Percentiles rank a stretch among this genome's conserved stretches.
Evolutionary conservation across 2,888 invertebrate species (phyloP).

Genomic region (Cataglyphis cursor): DNA sequence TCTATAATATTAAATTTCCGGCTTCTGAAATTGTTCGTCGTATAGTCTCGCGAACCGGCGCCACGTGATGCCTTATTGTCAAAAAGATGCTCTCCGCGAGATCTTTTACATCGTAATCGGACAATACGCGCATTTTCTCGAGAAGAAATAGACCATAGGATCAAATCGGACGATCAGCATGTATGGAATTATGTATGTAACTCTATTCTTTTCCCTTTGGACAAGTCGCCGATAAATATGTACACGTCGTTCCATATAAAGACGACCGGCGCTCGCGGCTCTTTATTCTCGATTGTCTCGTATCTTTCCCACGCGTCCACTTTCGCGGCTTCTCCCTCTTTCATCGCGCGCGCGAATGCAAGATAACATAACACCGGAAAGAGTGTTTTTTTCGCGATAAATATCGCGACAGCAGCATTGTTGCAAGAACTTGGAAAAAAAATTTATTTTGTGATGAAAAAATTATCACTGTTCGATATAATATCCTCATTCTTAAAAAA

Average conservation of each 20-base stretch:
- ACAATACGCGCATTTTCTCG: not conserved
- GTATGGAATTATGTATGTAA: constrained; percentile 21
- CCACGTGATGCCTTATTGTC: constrained; percentile 25
- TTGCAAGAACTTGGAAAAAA: not conserved
- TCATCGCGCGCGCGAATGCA: constrained; percentile 16
- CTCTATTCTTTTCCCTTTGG: constrained; percentile 15
- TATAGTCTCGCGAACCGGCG: constrained; percentile 1
- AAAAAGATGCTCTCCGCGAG: not conserved
- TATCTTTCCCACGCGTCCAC: constrained; percentile 76
- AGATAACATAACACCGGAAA: not conserved
- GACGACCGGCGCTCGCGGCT: constrained; percentile 53
- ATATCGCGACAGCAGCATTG: not conserved
- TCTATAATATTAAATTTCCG: constrained; percentile 26
- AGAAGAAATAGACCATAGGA: not conserved
- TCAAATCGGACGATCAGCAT: not conserved
- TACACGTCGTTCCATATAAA: constrained; percentile 67
- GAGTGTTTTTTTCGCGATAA: not conserved
- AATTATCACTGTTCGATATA: not conserved
- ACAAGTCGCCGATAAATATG: constrained; percentile 64
- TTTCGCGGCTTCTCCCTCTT: constrained; percentile 61
- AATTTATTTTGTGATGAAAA: not conserved
- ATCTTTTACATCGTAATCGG: not conserved
- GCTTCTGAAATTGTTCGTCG: not conserved
- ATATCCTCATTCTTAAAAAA: not conserved
- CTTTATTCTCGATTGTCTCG: constrained; percentile 71